These are phyloP conservation scores for Stictonetta naevosa DNA, from an alignment of 2,113 vertebrate genomes.

Conservation along the genomic window DNA sequence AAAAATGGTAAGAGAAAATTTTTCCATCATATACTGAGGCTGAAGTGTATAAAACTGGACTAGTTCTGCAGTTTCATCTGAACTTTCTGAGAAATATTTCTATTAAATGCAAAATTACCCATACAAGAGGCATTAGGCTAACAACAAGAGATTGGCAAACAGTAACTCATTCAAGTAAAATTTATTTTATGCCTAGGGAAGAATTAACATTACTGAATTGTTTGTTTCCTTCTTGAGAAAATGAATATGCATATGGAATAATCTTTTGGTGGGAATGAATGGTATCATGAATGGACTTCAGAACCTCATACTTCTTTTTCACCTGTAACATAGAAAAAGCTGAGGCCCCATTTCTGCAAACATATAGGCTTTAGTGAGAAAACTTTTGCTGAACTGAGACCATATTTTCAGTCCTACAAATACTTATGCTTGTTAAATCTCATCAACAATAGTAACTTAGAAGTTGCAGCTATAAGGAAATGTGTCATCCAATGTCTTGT, in stretches of 20 bases:
- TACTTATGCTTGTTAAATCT: not conserved
- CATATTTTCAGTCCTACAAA: not conserved
- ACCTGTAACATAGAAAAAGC: not conserved
- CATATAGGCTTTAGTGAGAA: not conserved
- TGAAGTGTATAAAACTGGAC: not conserved
- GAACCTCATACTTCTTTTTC: not conserved
- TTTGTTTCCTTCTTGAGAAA: conserved; percentile 18
- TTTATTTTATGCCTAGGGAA: not conserved
- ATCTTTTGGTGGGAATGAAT: not conserved
- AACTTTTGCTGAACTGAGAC: not conserved
- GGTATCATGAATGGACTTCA: not conserved
- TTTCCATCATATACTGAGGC: not conserved
- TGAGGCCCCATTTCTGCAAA: not conserved
- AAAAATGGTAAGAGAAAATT: not conserved
- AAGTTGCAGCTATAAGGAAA: not conserved
- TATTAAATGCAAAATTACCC: not conserved
- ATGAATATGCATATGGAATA: not conserved
- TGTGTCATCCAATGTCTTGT: not conserved
- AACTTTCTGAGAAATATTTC: not conserved
- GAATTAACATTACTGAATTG: not conserved
- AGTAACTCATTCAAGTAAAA: not conserved
- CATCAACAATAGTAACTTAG: not conserved
- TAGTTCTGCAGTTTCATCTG: not conserved
- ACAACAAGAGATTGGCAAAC: not conserved
- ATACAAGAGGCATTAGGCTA: not conserved